Base-by-base conservation (phyloP, 2,888 invertebrate genomes). In the Drosophila fulvimacula region DNA sequence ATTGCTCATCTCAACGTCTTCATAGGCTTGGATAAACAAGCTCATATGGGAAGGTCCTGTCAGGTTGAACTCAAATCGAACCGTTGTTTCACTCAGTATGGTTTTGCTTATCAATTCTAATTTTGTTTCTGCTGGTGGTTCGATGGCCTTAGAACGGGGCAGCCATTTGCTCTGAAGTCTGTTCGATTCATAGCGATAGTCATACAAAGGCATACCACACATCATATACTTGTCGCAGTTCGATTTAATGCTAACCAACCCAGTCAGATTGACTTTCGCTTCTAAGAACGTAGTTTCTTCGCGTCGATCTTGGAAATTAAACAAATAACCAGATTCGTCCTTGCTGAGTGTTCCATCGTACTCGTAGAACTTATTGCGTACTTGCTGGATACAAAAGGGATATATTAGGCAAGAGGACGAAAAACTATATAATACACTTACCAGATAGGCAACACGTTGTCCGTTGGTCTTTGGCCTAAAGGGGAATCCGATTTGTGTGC, bases 401-500 rank as follows among this genome's bases (percentile, higher is more conserved):
- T 44, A 21, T 11, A 49, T 13, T n/a, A 24, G 3, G 2, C 5
- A 19, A 19, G 13, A 5, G 2, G 19, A 19, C 94, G 94, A 72
- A 34, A 42, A 21, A 13, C 3, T 6, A n/a, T 1, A 0, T 0
- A 30, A 17, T 2, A 3, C 1, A 38, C 41, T 57, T n/a, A 94
- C 94, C 84, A 93, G 81, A 39, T 93, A 90, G 38, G 93, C 32
- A 9, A 77, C 62, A 11, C 77, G 90, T 76, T 94, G 93, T 0
- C 94, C 93, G 32, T 91, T 90, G 2, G 92, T 91, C 57, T 93
- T 92, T 30, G 92, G 92, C n/a, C 92, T 92, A 80, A 93, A 95
- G 0, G 95, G 95, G 75, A 94, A 94, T 6, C 95, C 94, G 15
- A 94, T 73, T 2, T 93, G 92, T 2, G 94, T 94, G 17, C 93